A percentile compares a stretch with the other conserved stretches of the same genome.
These are phyloP conservation scores for Coregonus ussuriensis DNA, from an alignment of 2,797 vertebrate genomes.

Conservation along the genomic window DNA sequence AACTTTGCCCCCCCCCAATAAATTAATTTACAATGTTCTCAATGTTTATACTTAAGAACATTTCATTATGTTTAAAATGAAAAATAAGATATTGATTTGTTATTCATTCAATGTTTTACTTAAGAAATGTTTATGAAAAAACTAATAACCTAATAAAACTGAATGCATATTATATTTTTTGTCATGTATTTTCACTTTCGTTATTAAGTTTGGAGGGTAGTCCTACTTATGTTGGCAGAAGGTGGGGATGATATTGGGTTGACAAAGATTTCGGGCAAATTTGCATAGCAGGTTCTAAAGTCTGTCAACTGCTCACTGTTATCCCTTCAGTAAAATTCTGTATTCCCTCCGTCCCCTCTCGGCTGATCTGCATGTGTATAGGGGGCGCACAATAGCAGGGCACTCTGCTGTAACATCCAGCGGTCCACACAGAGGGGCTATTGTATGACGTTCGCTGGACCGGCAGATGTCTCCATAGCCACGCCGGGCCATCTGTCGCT, in stretches of 20 bases:
- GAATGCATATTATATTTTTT: background rate
- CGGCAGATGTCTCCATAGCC: constrained; percentile 75
- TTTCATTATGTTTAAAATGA: background rate
- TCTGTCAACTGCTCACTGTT: constrained; percentile 62
- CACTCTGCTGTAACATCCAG: constrained; percentile 65
- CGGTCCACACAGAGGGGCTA: constrained; percentile 64
- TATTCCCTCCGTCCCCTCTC: constrained; percentile 24
- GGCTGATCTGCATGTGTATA: constrained; percentile 77
- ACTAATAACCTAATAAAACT: constrained; percentile 4
- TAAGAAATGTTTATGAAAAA: constrained; percentile 2
- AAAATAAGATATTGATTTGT: constrained; percentile 10
- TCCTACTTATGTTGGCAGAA: background rate
- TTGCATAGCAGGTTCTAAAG: constrained; percentile 49
- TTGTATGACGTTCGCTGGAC: constrained; percentile 56
- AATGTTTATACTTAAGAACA: constrained; percentile 22
- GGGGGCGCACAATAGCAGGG: constrained; percentile 67
- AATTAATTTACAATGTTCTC: background rate
- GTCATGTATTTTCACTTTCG: constrained; percentile 3
- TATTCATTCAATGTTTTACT: constrained; percentile 6
- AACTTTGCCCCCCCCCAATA: background rate
- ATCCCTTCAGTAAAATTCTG: background rate
- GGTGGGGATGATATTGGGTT: constrained; percentile 1
- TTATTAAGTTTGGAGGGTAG: background rate
- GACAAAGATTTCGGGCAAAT: constrained; percentile 35
- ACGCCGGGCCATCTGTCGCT: constrained; percentile 76